Evolutionary conservation across 2,888 invertebrate species (phyloP).

Genomic region (Bedellia somnulentella): DNA sequence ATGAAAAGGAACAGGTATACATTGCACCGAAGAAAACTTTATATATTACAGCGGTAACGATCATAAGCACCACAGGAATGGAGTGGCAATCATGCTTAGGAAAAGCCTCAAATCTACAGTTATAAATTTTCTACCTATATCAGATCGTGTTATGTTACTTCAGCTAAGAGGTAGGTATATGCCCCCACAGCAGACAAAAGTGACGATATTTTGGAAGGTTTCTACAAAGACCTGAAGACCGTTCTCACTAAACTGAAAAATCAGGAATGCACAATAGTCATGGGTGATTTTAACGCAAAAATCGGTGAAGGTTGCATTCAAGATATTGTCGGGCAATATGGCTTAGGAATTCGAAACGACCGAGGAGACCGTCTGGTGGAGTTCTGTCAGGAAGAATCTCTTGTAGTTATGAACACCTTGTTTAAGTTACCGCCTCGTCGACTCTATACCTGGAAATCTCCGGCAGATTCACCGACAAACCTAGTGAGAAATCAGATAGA

Average conservation of each 20-base stretch:
- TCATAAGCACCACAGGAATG: not conserved
- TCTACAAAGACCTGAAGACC: not conserved
- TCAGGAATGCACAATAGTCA: not conserved
- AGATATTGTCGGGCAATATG: not conserved
- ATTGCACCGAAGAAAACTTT: not conserved
- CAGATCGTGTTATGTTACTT: slow-evolving; percentile 1
- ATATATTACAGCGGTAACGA: not conserved
- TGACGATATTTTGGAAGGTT: not conserved
- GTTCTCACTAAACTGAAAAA: not conserved
- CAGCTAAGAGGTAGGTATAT: not conserved
- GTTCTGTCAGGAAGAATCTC: not conserved
- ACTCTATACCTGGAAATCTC: not conserved
- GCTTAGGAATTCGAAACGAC: not conserved
- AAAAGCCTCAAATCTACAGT: not conserved
- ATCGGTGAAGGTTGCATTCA: not conserved
- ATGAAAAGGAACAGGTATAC: not conserved
- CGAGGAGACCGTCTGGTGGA: not conserved
- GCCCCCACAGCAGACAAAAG: slow-evolving; percentile 1
- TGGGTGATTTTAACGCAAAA: not conserved
- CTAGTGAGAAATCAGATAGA: not conserved
- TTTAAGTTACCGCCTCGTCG: not conserved
- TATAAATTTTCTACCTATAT: not conserved
- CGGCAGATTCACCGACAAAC: not conserved
- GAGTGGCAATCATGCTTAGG: not conserved
- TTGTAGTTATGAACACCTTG: not conserved